Conservation (phyloP, 2,888 invertebrate genomes). For the Octonoba sinensis region DNA sequence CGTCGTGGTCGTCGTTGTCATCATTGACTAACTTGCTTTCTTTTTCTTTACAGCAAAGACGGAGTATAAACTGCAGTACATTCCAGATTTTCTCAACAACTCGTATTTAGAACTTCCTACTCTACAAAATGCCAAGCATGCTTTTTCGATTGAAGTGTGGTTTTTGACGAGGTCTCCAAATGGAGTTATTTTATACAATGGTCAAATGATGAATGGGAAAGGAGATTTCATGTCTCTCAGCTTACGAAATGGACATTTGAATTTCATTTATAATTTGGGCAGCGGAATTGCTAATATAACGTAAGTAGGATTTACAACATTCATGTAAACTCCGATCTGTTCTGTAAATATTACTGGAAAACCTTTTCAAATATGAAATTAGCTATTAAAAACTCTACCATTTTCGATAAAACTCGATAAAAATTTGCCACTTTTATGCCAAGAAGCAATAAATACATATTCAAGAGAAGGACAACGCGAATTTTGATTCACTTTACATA, state of each 20-base stretch:
- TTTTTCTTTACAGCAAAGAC: slow-evolving; percentile 30
- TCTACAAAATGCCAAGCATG: slow-evolving; percentile 75
- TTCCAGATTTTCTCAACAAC: slow-evolving; percentile 83
- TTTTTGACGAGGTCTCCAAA: slow-evolving; percentile 86
- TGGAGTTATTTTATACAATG: slow-evolving; percentile 87
- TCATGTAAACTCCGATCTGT: slow-evolving; percentile 77
- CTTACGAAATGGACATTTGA: slow-evolving; percentile 80
- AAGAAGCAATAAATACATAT: too few species aligned
- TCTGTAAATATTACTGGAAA: too few species aligned
- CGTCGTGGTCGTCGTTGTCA: too few species aligned
- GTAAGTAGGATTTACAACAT: slow-evolving; percentile 72
- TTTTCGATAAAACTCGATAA: too few species aligned
- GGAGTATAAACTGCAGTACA: slow-evolving; percentile 70
- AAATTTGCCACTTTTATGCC: too few species aligned
- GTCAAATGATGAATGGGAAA: slow-evolving; percentile 84
- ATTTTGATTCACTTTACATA: too few species aligned
- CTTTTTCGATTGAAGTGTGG: slow-evolving; percentile 80
- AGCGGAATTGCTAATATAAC: slow-evolving; percentile 74
- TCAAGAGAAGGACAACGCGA: too few species aligned
- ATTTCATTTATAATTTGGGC: slow-evolving; percentile 67
- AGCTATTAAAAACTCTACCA: too few species aligned
- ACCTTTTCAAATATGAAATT: too few species aligned
- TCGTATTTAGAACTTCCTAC: slow-evolving; percentile 83
- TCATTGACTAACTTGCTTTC: too few species aligned
- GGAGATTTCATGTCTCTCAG: slow-evolving; percentile 89